phyloP scores from a whole-genome alignment of 1,140 invertebrate species.

The Cyrtorhinus lividipennis region DNA sequence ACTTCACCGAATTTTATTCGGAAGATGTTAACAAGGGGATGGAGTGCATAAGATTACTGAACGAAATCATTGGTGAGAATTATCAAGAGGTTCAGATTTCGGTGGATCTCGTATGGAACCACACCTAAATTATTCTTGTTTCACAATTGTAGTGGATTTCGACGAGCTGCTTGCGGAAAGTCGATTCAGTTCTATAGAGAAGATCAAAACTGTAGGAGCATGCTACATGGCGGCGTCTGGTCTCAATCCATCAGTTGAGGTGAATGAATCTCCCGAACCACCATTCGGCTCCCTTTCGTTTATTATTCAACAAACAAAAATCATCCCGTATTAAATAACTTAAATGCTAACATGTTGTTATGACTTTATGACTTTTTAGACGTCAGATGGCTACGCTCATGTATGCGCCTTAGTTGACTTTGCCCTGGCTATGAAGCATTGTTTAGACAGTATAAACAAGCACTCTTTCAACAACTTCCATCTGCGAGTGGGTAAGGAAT shows the following conservation, averaged over 20 bases:
- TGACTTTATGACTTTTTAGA: constrained; percentile 28
- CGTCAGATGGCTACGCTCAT: constrained; percentile 50
- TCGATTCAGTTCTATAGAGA: constrained; percentile 84
- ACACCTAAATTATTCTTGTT: constrained; percentile 13
- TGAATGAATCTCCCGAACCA: not conserved
- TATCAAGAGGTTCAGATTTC: too few species aligned
- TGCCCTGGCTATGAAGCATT: constrained; percentile 77
- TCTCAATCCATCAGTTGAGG: constrained; percentile 37
- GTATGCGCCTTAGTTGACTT: constrained; percentile 83
- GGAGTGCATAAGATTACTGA: constrained; percentile 91
- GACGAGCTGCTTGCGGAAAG: constrained; percentile 81
- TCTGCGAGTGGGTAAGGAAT: constrained; percentile 69
- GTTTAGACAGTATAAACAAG: constrained; percentile 81
- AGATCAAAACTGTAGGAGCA: constrained; percentile 93
- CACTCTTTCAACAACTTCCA: constrained; percentile 97
- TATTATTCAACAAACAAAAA: not conserved
- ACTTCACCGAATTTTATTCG: constrained; percentile 97
- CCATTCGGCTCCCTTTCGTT: too few species aligned
- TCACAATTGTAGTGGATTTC: constrained; percentile 56
- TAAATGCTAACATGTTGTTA: not conserved
- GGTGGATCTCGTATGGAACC: too few species aligned
- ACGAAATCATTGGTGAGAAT: constrained; percentile 86
- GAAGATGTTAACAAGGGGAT: constrained; percentile 94
- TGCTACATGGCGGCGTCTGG: constrained; percentile 99
- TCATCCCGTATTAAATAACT: not conserved